Base-by-base conservation (phyloP, 1,140 invertebrate genomes). In the Cotesia vestalis region DNA sequence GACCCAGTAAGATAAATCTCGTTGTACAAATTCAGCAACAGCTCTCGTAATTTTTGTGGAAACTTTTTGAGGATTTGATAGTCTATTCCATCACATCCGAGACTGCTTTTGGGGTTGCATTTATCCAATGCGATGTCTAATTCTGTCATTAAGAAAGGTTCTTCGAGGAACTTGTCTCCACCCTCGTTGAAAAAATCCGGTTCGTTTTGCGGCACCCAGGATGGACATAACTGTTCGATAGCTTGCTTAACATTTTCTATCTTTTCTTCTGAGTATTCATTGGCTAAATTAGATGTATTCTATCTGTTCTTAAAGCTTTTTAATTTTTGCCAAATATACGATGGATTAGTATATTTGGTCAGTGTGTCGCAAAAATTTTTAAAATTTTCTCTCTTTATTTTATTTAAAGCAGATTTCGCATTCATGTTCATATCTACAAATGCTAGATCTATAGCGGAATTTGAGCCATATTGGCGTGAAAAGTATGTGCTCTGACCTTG, bases 251-350 rank as follows among this genome's bases (percentile, higher is more conserved):
- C 34, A 6, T 27, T 63, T 4, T 8, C 4, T 4, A 63, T 52
- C n/a, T 6, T 27, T 71, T 63, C 60, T 62, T 71, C 69, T 3
- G 17, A 51, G 14, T 61, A 71, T 52, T 53, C 17, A 52, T 61
- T 46, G 11, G 46, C 46, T 6, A 20, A 62, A 11, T 46, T 46
- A 11, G 38, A 20, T 12, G 62, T 46, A 34, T 61, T 55, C 35
- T 27, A 71, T 52, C 60, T 71, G 9, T 62, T 55, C 36, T 52
- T 71, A 27, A 63, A 53, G 1, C 4, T 20, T 34, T 51, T 71
- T 12, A 71, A 14, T 34, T 62, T 34, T 34, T 38, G 34, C 69
- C 69, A 71, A 34, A 71, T 27, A 51, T 51, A 68, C 1, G 63
- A 12, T 38, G 63, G 63, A 66, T 51, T 66, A 6, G 38, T 46